Base-by-base conservation (phyloP, 2,888 invertebrate species). In the Cerceris ruficornis region DNA sequence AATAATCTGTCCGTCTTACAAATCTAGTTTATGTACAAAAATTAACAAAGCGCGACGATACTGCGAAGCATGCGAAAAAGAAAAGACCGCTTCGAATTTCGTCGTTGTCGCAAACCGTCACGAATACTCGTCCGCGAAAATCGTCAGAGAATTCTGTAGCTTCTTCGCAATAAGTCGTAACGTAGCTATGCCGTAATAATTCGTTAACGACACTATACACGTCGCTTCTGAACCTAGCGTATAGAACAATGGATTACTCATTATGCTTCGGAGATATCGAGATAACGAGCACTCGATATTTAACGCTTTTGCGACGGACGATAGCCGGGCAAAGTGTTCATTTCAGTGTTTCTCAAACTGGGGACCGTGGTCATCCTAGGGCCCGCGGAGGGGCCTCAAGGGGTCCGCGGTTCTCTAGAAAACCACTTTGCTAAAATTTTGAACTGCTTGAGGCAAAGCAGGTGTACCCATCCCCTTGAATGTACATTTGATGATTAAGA, bases 11-110 rank as follows among this genome's bases (percentile, higher is more conserved):
- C 75, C 73, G 83, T 73, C 86, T 88, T 90, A 89, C 15, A 60
- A 28, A 61, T 59, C 83, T 88, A 88, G 43, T 75, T 69, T 91
- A 91, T 91, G 80, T 91, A 91, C 91, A 78, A 90, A 88, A 90
- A 90, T 90, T 86, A 90, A 90, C 87, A 90, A 28, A 75, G 66
- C 77, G 72, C 60, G 64, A 66, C 57, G 55, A 67, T 67, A 79
- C 67, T 73, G 70, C 58, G 72, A 82, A 79, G 55, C 72, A 62
- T 75, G 43, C 59, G 64, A 60, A 71, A 11, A 13, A 46, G 15
- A 28, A 28, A 28, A 28, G 28, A 28, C 28, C 28, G 28, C 28
- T 28, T 28, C 28, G 28, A 28, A 28, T 28, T 28, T 28, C 28
- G 28, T 28, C 28, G 28, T 28, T 28, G 4, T 28, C 57, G 60